Evolutionary conservation across 2,113 vertebrate genomes (phyloP), one percentile per base, ranked within the genome.

Genomic region (Oxyura jamaicensis): DNA sequence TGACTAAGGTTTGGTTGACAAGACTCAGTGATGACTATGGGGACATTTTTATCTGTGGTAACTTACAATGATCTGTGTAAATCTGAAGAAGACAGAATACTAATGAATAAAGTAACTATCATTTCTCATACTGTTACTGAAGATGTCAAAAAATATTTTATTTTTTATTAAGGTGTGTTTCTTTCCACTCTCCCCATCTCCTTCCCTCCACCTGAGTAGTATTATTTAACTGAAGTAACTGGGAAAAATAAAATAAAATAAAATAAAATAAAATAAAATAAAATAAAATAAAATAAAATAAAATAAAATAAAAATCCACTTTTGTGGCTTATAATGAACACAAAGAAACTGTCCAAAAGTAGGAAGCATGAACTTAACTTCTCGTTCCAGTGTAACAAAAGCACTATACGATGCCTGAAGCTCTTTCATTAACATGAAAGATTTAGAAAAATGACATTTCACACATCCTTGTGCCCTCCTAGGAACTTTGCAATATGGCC

Each of bases 311-410:
- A 48, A 46, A 46, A 8, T 6, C 22, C 48, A 14, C 8, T 28
- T 91, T 67, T 94, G 20, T 48, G 55, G 10, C 33, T 96, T 82
- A 72, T 63, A 41, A 41, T 4, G 7, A 95, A 44, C 36, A 88
- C 15, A 67, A 87, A 84, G 10, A 53, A 76, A 60, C 25, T 68
- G 28, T 17, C 28, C 41, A 52, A 55, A 85, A 83, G 23, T 15
- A 60, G 17, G 13, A 88, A 93, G 48, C 8, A 58, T 21, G 0
- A 63, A 75, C 52, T 59, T 55, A 80, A 88, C 77, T 83, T 94
- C n/a, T 63, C 4, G 44, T 74, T 80, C 36, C 44, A 91, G 11
- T 18, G 33, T 46, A 52, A 68, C 5, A 82, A 60, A 83, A 84
- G 31, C 12, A 28, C 16, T 58, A 41, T 41, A 81, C 17, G 69